Evolutionary conservation across 2,113 vertebrate species (phyloP), one percentile per base, ranked within the genome.

Genomic region (Oreochromis tanganicae): DNA sequence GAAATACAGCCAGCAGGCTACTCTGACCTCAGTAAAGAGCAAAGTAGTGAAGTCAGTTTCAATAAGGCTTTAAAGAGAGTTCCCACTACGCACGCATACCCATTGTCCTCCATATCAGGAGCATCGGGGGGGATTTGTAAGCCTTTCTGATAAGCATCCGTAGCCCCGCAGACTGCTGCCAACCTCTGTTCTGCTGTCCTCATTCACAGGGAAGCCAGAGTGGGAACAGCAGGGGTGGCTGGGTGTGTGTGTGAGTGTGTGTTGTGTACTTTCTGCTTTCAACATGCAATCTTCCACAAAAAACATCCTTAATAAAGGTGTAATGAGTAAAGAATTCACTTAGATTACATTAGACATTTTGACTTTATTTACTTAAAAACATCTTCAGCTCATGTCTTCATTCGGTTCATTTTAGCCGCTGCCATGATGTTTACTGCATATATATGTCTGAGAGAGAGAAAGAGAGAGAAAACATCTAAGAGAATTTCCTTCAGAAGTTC

Each of bases 41-140:
- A 87, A 73, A 87, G 86, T 48, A 88, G 87, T 91, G 84, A 93
- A 89, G 92, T 91, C 87, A 85, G 94, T 93, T 95, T 95, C 92
- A 95, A 82, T 91, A 84, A 94, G 86, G 89, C 88, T 93, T 94
- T 94, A 94, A 91, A 94, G 92, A 87, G 86, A 91, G 92, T 85
- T 90, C 89, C 88, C 91, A 82, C 86, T 91, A 94, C 56, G 87
- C 92, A 95, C 93, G 92, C 94, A 96, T 84, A 92, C 81, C 95
- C 91, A 96, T 96, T 96, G 96, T 96, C 93, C 88, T 95, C 73
- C 75, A 54, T 95, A 96, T 96, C 96, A 95, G 87, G 83, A 94
- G 88, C 92, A 96, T 96, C 94, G 59, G 27, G 88, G 89, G 92
- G 90, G 90, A 93, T 94, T 95, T 95, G 93, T 93, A 93, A 95